Evolutionary conservation across 2,888 invertebrate genomes (phyloP).

Genomic region (Parapristionchus giblindavisi): DNA sequence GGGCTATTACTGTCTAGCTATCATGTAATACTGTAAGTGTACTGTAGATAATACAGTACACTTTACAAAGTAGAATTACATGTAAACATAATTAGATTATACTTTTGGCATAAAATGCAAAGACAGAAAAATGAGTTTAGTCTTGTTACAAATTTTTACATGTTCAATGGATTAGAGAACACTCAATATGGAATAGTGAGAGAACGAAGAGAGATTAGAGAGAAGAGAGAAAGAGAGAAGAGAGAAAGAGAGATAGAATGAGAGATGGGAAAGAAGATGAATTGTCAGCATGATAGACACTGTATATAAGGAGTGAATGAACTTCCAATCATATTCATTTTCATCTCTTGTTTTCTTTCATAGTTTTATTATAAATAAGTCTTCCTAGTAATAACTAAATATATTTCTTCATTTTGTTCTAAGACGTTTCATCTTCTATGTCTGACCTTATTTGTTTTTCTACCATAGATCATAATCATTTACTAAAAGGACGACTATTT

Average conservation of each 20-base stretch:
- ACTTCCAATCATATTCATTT: background rate
- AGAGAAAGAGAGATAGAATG: conserved; percentile 3
- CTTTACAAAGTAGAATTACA: too few relatives aligned
- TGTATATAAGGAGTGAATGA: background rate
- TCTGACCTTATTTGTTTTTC: background rate
- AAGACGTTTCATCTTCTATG: background rate
- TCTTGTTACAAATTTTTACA: too few relatives aligned
- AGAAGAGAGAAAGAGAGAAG: conserved; percentile 8
- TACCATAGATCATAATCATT: background rate
- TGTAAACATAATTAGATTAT: background rate
- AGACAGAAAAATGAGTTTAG: too few relatives aligned
- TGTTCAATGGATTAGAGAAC: too few relatives aligned
- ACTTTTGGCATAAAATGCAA: too few relatives aligned
- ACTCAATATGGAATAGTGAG: background rate
- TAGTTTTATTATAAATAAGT: too few relatives aligned
- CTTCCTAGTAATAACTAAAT: too few relatives aligned
- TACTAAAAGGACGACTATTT: background rate
- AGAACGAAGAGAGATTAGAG: conserved; percentile 9
- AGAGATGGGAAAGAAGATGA: background rate
- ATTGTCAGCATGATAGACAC: conserved; percentile 24
- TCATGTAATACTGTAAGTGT: too few relatives aligned
- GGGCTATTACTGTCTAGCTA: too few relatives aligned
- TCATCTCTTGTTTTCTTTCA: too few relatives aligned
- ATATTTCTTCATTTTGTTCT: background rate
- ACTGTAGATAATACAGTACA: too few relatives aligned